A percentile compares a stretch with the other conserved stretches of the same genome.
These are phyloP conservation scores for Anarrhichthys ocellatus DNA, from an alignment of 2,113 vertebrate genomes.

Conservation along the genomic window DNA sequence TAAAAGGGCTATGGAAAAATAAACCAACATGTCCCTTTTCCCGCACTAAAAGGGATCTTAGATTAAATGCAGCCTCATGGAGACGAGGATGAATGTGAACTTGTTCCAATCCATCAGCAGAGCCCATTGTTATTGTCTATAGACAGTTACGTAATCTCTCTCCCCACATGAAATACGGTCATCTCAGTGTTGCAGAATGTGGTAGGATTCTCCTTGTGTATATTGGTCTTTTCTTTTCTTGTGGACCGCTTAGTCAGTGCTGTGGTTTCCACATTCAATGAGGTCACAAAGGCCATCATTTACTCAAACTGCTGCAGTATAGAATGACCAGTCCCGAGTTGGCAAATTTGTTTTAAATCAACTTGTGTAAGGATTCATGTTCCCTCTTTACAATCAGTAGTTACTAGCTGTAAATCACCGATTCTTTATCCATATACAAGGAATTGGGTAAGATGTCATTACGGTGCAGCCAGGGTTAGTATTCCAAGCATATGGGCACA, in stretches of 20 bases:
- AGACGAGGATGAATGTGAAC: conserved; percentile 47
- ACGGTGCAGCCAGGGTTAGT: neutral
- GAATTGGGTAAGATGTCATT: too few species aligned
- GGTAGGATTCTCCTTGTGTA: conserved; percentile 2
- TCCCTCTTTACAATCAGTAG: neutral
- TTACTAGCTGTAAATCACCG: neutral
- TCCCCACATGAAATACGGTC: conserved; percentile 21
- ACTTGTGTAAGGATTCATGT: neutral
- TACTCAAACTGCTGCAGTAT: neutral
- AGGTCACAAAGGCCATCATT: neutral
- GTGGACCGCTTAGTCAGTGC: neutral
- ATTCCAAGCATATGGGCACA: neutral
- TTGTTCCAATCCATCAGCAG: conserved; percentile 39
- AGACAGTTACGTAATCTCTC: conserved; percentile 51
- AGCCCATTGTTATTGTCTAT: conserved; percentile 50
- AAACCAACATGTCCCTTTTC: conserved; percentile 8
- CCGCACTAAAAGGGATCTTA: conserved; percentile 35
- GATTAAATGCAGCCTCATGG: conserved; percentile 42
- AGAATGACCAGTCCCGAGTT: neutral
- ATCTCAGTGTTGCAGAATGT: conserved; percentile 6
- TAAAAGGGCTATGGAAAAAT: neutral
- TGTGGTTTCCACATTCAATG: neutral
- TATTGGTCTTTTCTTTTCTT: neutral
- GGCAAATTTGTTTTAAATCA: neutral
- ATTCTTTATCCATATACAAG: neutral